Evolutionary conservation across 2,888 invertebrate genomes (phyloP), one percentile per base, ranked within the genome.

Genomic region (Pinctada fucata): DNA sequence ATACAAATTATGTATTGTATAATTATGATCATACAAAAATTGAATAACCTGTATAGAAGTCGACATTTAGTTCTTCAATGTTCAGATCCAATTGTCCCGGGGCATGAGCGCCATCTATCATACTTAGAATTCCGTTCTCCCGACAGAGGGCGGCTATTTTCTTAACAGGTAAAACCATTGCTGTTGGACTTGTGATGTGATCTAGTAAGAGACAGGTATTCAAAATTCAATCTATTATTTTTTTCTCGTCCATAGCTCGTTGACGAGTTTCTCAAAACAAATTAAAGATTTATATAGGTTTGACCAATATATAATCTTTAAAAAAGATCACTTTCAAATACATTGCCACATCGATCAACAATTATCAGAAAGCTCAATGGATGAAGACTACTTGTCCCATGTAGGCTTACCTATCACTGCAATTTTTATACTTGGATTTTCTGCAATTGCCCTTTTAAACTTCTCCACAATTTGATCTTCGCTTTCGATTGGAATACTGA

Each of bases 101-200:
- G 0, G 86, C 82, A 68, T 92, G 92, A 3, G 92, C 92, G n/a
- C 91, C 92, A 80, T 92, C 92, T 45, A 92, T 82, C 49, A 91
- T 48, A 50, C 88, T 86, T 47, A 90, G 52, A 49, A 87, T 88
- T 2, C 85, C 86, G 79, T 88, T 83, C 31, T 85, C 75, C 49
- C 84, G 86, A 82, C 91, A 90, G 3, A 90, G 75, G 5, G 83
- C 74, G 4, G 86, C 82, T 10, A 92, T 77, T 69, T 87, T 84
- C 70, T 87, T 86, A 1, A 91, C 79, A 0, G 92, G 92, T 80
- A 91, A 78, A 45, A 88, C n/a, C 1, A 89, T 79, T 4, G 90
- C 83, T 5, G 89, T 87, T 0, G 89, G 85, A 67, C 90, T 89
- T 1, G 90, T 88, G 49, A 92, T 91, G 69, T 90, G 88, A 78